Evolutionary conservation across 1,140 invertebrate species (phyloP).

Genomic region (Cyrtorhinus lividipennis): DNA sequence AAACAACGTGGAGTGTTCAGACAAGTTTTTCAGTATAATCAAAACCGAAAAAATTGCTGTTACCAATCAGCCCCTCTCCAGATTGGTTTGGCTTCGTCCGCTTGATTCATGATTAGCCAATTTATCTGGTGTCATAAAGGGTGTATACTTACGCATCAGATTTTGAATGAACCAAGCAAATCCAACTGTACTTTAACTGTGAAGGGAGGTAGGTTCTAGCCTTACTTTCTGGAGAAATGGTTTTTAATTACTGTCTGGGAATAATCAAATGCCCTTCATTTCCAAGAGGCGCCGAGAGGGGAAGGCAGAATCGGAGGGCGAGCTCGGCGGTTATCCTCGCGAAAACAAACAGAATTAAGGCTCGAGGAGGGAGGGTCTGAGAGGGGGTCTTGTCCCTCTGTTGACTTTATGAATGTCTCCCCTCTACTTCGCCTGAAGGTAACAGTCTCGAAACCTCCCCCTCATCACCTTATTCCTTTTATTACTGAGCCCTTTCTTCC

Average conservation of each 20-base stretch:
- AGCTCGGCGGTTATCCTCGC: neutral
- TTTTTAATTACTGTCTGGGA: conserved; percentile 3
- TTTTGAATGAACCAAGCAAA: too few relatives aligned
- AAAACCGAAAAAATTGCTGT: too few relatives aligned
- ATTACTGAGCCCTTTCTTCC: neutral
- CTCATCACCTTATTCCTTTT: neutral
- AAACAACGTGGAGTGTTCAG: too few relatives aligned
- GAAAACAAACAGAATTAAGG: conserved; percentile 8
- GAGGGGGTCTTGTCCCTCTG: neutral
- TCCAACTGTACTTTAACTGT: too few relatives aligned
- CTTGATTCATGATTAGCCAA: too few relatives aligned
- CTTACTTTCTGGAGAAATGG: conserved; percentile 2
- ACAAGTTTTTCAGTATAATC: too few relatives aligned
- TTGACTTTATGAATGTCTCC: conserved; percentile 8
- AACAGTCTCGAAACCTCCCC: too few relatives aligned
- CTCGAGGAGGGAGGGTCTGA: neutral
- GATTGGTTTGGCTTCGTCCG: too few relatives aligned
- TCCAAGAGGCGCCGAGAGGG: neutral
- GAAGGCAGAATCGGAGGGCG: neutral
- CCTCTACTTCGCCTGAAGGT: neutral
- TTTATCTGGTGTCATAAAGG: too few relatives aligned
- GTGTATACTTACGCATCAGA: too few relatives aligned
- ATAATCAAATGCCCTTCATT: conserved; percentile 3
- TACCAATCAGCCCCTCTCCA: too few relatives aligned
- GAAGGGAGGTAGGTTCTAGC: too few relatives aligned